phyloP scores from a whole-genome alignment of 2,113 vertebrate species.

The Anguilla rostrata region DNA sequence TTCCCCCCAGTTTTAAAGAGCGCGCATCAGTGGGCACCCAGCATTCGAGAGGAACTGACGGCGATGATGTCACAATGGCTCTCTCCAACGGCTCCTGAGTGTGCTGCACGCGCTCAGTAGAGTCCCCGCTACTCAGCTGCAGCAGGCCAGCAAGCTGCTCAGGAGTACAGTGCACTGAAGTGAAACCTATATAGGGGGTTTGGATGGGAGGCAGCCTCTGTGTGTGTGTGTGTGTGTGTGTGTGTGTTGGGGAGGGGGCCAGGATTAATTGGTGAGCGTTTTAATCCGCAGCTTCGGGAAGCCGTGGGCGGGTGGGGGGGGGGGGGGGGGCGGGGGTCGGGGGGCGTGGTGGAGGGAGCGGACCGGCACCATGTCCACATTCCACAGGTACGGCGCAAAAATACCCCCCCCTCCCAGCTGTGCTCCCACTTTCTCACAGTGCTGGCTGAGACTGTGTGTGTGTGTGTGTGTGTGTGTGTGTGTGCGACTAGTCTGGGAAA shows the following conservation, averaged over 20 bases:
- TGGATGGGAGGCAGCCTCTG: neutral
- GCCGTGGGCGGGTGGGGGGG: neutral
- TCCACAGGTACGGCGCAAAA: neutral
- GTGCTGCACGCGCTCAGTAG: neutral
- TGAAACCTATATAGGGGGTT: neutral
- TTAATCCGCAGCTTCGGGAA: neutral
- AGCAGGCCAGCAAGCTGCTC: neutral
- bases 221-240: neutral
- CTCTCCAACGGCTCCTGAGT: neutral
- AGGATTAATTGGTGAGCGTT: constrained; percentile 3
- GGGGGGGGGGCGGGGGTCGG: neutral
- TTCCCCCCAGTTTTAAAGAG: neutral
- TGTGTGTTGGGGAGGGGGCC: neutral
- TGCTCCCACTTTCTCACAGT: neutral
- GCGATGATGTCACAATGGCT: neutral
- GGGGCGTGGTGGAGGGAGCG: neutral
- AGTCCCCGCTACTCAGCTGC: neutral
- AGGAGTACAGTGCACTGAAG: neutral
- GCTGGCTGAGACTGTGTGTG: neutral
- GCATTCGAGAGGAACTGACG: neutral
- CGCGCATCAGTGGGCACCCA: neutral
- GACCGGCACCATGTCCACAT: neutral
- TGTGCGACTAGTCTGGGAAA: neutral
- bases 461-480: neutral
- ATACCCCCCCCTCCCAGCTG: neutral